Conservation (phyloP, 2,113 vertebrate genomes). For the Spizaetus ornatus region DNA sequence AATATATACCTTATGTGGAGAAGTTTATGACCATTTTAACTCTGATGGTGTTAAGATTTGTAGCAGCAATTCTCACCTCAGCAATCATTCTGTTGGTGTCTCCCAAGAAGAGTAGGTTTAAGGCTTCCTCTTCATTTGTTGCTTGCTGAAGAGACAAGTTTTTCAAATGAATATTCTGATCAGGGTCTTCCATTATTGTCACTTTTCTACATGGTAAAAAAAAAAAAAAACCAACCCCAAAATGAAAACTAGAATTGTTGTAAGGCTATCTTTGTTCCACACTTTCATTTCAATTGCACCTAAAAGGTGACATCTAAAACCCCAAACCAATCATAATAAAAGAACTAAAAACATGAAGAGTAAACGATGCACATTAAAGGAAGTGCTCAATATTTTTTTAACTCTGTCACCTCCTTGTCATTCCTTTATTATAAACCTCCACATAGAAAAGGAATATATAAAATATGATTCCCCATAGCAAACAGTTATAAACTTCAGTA, state of each 20-base stretch:
- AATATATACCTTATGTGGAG: not conserved
- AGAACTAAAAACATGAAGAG: not conserved
- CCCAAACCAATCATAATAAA: not conserved
- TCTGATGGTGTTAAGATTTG: not conserved
- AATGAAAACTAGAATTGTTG: not conserved
- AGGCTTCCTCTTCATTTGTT: constrained; percentile 90
- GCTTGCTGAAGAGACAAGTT: constrained; percentile 91
- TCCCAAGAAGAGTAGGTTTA: constrained; percentile 93
- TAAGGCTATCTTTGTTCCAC: not conserved
- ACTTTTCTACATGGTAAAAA: constrained; percentile 79
- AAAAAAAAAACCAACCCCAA: not conserved
- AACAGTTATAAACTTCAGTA: too few species aligned
- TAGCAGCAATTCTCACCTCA: constrained; percentile 77
- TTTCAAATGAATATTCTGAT: constrained; percentile 95
- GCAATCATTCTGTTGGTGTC: constrained; percentile 98
- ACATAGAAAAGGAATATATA: not conserved
- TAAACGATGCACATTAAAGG: not conserved
- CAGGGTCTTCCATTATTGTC: constrained; percentile 88
- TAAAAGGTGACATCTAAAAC: not conserved
- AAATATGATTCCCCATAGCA: too few species aligned
- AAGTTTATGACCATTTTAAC: not conserved
- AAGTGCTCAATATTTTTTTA: not conserved
- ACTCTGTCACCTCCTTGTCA: not conserved
- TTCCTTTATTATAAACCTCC: not conserved
- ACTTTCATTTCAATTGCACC: not conserved